phyloP scores from a whole-genome alignment of 2,113 vertebrate species.

The Deroptyus accipitrinus region DNA sequence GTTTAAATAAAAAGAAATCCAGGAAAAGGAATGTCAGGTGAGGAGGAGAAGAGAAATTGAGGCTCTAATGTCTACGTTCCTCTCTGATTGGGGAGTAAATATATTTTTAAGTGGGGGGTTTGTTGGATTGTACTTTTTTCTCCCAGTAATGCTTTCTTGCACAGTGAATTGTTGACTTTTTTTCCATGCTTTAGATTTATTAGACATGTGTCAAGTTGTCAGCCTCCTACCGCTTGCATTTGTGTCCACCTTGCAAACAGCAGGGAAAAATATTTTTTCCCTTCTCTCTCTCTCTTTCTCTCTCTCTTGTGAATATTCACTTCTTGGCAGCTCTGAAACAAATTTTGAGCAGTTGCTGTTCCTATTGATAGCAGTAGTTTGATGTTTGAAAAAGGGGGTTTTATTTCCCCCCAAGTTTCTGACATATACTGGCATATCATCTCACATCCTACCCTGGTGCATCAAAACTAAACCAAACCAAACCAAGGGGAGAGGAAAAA shows the following conservation, averaged over 20 bases:
- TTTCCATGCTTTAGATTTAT: slow-evolving; percentile 75
- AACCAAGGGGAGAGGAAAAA: not conserved
- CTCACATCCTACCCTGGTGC: slow-evolving; percentile 70
- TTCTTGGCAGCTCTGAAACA: slow-evolving; percentile 82
- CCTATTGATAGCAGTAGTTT: slow-evolving; percentile 81
- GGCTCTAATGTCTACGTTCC: slow-evolving; percentile 38
- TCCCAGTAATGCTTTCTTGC: slow-evolving; percentile 68
- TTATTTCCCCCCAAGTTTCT: slow-evolving; percentile 78
- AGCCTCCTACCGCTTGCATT: slow-evolving; percentile 76
- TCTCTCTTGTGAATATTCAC: slow-evolving; percentile 68
- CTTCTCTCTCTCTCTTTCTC: slow-evolving; percentile 53
- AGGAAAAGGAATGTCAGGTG: not conserved
- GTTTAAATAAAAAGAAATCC: not conserved
- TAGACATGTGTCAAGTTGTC: slow-evolving; percentile 81
- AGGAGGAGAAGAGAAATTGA: slow-evolving; percentile 23
- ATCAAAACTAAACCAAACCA: slow-evolving; percentile 70
- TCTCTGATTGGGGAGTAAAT: slow-evolving; percentile 67
- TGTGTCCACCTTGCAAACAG: slow-evolving; percentile 83
- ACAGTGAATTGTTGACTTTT: slow-evolving; percentile 73
- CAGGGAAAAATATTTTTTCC: slow-evolving; percentile 75
- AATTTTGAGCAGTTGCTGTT: slow-evolving; percentile 80
- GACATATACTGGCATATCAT: slow-evolving; percentile 78
- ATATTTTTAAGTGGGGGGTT: slow-evolving; percentile 69
- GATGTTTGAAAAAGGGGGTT: slow-evolving; percentile 75
- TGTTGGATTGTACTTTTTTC: slow-evolving; percentile 61